Base-by-base conservation (phyloP, 2,797 vertebrate species). In the Pelochelys cantorii region DNA sequence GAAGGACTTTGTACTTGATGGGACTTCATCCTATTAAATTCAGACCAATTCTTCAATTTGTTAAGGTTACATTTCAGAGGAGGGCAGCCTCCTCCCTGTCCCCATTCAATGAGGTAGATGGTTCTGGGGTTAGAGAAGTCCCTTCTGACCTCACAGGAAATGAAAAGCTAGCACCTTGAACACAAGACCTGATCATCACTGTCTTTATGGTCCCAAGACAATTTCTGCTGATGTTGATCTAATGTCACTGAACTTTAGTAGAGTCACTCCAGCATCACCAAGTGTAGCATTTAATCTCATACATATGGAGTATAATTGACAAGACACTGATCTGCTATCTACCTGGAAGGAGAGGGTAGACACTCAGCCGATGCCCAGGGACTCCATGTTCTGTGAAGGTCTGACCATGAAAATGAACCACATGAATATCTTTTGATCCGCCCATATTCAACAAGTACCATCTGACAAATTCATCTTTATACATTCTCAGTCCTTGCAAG, bases 371-470 rank as follows among this genome's bases (percentile, higher is more conserved):
- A 95, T 98, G 97, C 95, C 98, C 97, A 59, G 94, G 98, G 23
- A 95, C 97, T 88, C 98, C 98, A 31, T 98, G 98, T 88, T 99
- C 98, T 88, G 97, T 95, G 94, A 99, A 98, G 1, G 98, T 99
- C 97, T 99, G 99, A 52, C 99, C 99, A 13, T 99, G 99, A 95
- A 99, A 99, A 97, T 99, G 97, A 96, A 99, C 92, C 62, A 98
- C 99, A 4, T 99, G 99, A 59, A 99, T 96, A 92, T 99, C 99
- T 94, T 95, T 98, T 57, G 98, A 97, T 80, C 98, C 97, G 7
- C 99, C 99, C 99, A 99, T 97, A 97, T 99, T 99, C 93, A 99
- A 97, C 85, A 99, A 96, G 96, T 99, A 98, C 98, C 99, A 98
- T 84, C 97, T 97, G 68, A 98, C 98, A 7, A 97, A 95, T 96